Evolutionary conservation across 2,113 vertebrate species (phyloP).

Genomic region (Ophthalmolycus amberensis): DNA sequence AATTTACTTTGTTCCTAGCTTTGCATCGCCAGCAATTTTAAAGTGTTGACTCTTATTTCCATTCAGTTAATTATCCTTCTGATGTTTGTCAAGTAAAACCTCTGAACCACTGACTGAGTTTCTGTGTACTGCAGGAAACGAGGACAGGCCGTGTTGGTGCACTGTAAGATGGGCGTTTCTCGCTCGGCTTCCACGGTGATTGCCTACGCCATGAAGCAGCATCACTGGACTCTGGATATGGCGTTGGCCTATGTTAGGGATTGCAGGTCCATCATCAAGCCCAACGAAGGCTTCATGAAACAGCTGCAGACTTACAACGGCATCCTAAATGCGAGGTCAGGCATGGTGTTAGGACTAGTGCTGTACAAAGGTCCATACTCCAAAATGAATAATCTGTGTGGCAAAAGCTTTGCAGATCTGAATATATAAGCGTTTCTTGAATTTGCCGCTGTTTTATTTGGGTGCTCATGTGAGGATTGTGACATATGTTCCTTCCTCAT

Average conservation of each 20-base stretch:
- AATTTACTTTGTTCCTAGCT: not conserved
- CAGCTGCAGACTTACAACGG: slow-evolving; percentile 95
- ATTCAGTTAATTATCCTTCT: not conserved
- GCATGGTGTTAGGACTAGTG: not conserved
- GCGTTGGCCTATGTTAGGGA: slow-evolving; percentile 86
- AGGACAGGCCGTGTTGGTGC: slow-evolving; percentile 89
- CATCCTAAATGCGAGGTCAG: slow-evolving; percentile 92
- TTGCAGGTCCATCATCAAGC: slow-evolving; percentile 86
- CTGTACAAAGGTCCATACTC: not conserved
- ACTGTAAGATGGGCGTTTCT: slow-evolving; percentile 98
- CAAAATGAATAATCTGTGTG: not conserved
- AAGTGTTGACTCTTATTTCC: not conserved
- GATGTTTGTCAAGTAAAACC: not conserved
- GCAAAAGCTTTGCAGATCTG: not conserved
- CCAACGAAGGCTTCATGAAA: slow-evolving; percentile 92
- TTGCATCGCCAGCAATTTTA: not conserved
- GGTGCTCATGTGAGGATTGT: not conserved
- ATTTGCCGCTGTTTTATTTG: not conserved
- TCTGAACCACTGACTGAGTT: not conserved
- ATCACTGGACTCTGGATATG: slow-evolving; percentile 87
- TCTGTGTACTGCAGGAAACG: slow-evolving; percentile 75
- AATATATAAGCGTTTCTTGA: not conserved
- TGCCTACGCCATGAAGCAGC: slow-evolving; percentile 95
- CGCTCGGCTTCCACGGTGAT: slow-evolving; percentile 94
- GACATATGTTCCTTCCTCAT: not conserved